A percentile compares a stretch with the other conserved stretches of the same genome.
Evolutionary conservation across 2,797 vertebrate genomes (phyloP).

Genomic region (Spheniscus humboldti): DNA sequence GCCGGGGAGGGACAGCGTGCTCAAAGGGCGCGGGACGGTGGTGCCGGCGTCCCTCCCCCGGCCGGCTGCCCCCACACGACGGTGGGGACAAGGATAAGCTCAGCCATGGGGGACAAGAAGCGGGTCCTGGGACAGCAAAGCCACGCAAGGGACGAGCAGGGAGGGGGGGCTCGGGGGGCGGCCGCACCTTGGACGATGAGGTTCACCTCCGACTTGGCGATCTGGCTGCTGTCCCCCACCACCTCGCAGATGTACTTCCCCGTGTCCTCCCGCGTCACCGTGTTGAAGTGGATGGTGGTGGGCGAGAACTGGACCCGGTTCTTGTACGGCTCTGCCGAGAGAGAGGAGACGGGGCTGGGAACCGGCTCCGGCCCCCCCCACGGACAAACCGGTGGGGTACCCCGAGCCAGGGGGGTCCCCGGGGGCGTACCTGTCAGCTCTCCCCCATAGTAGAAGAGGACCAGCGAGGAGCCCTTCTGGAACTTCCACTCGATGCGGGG

Average conservation of each 20-base stretch:
- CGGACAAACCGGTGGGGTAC: neutral
- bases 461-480: slow-evolving; percentile 52
- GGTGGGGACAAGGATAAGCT: neutral
- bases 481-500: slow-evolving; percentile 89
- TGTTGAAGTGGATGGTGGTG: slow-evolving; percentile 68
- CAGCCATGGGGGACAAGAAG: neutral
- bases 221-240: slow-evolving; percentile 38
- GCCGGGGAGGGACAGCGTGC: neutral
- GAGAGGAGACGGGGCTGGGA: neutral
- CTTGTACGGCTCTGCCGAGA: slow-evolving; percentile 72
- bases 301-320: slow-evolving; percentile 47
- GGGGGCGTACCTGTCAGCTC: slow-evolving; percentile 72
- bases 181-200: slow-evolving; percentile 82
- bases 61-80: neutral
- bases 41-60: accelerated
- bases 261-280: slow-evolving; percentile 76
- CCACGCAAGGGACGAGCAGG: too few relatives aligned
- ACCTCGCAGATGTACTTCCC: slow-evolving; percentile 85
- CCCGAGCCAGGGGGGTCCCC: too few relatives aligned
- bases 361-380: neutral
- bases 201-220: slow-evolving; percentile 60
- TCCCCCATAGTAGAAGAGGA: slow-evolving; percentile 72
- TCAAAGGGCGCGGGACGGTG: neutral
- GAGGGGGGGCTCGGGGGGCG: neutral
- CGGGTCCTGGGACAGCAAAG: neutral